A percentile compares a stretch with the other conserved stretches of the same genome.
Conservation (phyloP, 37 sponge, comb jelly and placozoan species). For the Spongia lamella region DNA sequence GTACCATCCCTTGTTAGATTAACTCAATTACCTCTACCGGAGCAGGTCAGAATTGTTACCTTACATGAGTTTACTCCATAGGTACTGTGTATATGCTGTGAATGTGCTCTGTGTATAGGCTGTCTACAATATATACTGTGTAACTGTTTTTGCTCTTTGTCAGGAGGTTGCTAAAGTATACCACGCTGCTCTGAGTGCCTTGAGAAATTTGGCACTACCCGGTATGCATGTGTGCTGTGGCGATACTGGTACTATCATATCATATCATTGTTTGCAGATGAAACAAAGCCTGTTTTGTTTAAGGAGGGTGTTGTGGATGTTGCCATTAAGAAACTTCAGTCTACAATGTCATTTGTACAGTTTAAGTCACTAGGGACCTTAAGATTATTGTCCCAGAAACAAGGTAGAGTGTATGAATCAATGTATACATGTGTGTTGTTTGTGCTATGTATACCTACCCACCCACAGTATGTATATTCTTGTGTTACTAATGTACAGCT, state of each 20-base stretch:
- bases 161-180: slow-evolving; percentile 39
- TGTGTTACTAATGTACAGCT: background rate
- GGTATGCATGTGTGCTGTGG: slow-evolving; percentile 8
- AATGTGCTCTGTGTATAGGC: background rate
- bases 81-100: no score
- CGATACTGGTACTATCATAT: background rate
- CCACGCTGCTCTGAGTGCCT: slow-evolving; percentile 46
- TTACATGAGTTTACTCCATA: no score
- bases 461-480: no score
- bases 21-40: slow-evolving; percentile 16
- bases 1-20: slow-evolving; percentile 42
- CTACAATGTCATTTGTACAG: slow-evolving; percentile 35
- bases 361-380: slow-evolving; percentile 61
- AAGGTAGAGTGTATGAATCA: slow-evolving; percentile 56
- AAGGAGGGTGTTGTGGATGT: slow-evolving; percentile 57
- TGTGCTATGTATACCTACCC: no score
- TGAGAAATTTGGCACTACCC: slow-evolving; percentile 56
- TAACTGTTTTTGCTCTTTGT: background rate
- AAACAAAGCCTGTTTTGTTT: slow-evolving; percentile 24
- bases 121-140: background rate
- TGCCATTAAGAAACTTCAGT: slow-evolving; percentile 29
- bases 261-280: background rate
- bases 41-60: slow-evolving; percentile 16
- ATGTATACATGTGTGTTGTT: no score
- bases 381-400: slow-evolving; percentile 49